Evolutionary conservation across 2,113 vertebrate species (phyloP).

Genomic region (Coreoperca whiteheadi): DNA sequence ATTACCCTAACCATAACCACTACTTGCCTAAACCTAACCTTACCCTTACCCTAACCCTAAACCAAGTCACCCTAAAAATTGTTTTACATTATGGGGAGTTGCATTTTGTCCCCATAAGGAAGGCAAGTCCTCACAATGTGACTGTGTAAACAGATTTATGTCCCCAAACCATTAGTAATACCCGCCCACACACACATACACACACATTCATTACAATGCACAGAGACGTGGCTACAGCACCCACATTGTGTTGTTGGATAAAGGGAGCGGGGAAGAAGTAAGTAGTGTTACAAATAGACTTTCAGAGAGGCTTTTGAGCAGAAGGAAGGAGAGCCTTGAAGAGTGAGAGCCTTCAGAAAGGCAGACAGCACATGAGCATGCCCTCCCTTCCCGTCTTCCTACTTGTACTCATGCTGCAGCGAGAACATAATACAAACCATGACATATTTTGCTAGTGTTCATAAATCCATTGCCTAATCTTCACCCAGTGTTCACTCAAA

Average conservation of each 20-base stretch:
- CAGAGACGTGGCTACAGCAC: conserved; percentile 31
- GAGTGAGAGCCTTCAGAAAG: conserved; percentile 50
- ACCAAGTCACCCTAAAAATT: no score
- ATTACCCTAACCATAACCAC: no score
- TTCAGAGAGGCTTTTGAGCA: conserved; percentile 61
- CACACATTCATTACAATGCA: conserved; percentile 41
- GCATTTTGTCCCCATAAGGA: no score
- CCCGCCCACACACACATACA: neutral
- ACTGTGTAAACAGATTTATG: no score
- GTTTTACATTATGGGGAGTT: no score
- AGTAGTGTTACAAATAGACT: conserved; percentile 67
- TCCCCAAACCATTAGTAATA: no score
- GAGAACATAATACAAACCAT: conserved; percentile 41
- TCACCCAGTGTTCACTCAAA: conserved; percentile 38
- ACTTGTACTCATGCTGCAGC: conserved; percentile 34
- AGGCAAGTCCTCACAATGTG: no score
- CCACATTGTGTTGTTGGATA: conserved; percentile 47
- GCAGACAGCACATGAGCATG: conserved; percentile 20
- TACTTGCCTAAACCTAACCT: no score
- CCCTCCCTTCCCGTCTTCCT: neutral
- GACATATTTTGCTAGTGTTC: conserved; percentile 52
- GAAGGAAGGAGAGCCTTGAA: conserved; percentile 54
- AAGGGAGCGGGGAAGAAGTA: conserved; percentile 46
- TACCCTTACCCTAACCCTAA: no score
- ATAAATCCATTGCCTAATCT: conserved; percentile 57